These are phyloP conservation scores for Cephus pulcher DNA, from an alignment of 2,888 invertebrate genomes.

Conservation along the genomic window DNA sequence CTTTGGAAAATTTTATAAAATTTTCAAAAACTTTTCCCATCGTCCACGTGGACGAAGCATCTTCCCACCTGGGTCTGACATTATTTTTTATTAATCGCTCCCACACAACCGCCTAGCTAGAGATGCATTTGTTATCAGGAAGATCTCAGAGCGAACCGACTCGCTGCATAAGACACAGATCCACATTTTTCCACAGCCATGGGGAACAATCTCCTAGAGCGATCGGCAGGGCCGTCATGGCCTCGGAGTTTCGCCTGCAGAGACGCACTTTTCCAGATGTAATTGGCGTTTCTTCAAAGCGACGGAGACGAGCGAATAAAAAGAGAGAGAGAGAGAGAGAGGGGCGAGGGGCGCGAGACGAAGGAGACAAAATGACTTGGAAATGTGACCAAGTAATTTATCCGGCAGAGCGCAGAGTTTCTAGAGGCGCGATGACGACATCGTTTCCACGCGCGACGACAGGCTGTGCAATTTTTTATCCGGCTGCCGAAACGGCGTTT, in stretches of 20 bases:
- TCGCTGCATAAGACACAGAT: constrained; percentile 26
- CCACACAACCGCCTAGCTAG: neutral
- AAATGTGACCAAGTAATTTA: neutral
- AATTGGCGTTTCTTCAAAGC: constrained; percentile 7
- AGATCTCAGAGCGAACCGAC: neutral
- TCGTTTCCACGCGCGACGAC: neutral
- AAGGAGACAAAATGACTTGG: neutral
- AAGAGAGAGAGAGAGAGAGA: neutral
- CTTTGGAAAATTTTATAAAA: neutral
- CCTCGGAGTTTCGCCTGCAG: constrained; percentile 12
- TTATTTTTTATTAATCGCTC: neutral
- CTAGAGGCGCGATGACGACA: constrained; percentile 28
- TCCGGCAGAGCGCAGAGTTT: constrained; percentile 36
- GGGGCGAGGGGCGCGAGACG: constrained; percentile 25
- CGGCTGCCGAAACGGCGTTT: neutral
- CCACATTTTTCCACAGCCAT: constrained; percentile 19
- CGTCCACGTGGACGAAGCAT: neutral
- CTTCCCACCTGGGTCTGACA: neutral
- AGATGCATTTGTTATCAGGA: constrained; percentile 17
- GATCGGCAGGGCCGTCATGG: constrained; percentile 3
- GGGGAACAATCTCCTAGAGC: constrained; percentile 5
- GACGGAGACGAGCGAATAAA: neutral
- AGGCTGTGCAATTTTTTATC: neutral
- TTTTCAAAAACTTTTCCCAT: too few relatives aligned
- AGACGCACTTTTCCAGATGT: constrained; percentile 44